Base-by-base conservation (phyloP, 2,888 invertebrate species). In the Melinopterus prodromus region DNA sequence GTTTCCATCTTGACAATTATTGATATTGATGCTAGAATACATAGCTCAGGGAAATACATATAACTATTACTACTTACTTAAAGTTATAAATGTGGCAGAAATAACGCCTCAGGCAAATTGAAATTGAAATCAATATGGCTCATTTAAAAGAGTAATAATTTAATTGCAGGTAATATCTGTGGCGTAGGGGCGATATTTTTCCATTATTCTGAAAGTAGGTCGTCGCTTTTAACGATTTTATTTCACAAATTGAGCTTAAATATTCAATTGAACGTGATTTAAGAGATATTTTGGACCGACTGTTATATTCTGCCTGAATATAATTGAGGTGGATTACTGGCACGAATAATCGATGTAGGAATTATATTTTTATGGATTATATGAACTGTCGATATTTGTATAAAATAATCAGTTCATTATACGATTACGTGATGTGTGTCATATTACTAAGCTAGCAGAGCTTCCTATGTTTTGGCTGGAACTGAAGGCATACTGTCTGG, bases 231-330 rank as follows among this genome's bases (percentile, higher is more conserved):
- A 53, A 53, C 53, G 53, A 12, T 53, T 53, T 53, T 53, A 53
- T 53, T 53, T 53, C 53, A 53, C 53, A 12, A 53, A 53, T 7
- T 53, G 53, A 53, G 53, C 53, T 53, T 53, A 53, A 53, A 53
- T 53, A 53, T 53, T 53, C 53, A 53, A 53, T 53, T 53, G 53
- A 53, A 53, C 53, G 53, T 53, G 53, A 53, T 53, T 53, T 53
- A 53, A 53, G 53, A 53, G 53, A 53, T 53, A 53, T 53, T 53
- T 12, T 53, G 53, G 12, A 53, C 53, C 53, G 53, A 53, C 53
- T 53, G 53, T 53, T 53, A 9, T 53, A 7, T 53, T 53, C 12
- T 53, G 3, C 9, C 26, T 26, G 26, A 26, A 26, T 26, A 53
- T 1, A 53, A 53, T 53, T 53, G 53, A 53, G 9, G 9, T 6